Conservation (phyloP, 2,113 vertebrate genomes). For the Urocolius indicus region DNA sequence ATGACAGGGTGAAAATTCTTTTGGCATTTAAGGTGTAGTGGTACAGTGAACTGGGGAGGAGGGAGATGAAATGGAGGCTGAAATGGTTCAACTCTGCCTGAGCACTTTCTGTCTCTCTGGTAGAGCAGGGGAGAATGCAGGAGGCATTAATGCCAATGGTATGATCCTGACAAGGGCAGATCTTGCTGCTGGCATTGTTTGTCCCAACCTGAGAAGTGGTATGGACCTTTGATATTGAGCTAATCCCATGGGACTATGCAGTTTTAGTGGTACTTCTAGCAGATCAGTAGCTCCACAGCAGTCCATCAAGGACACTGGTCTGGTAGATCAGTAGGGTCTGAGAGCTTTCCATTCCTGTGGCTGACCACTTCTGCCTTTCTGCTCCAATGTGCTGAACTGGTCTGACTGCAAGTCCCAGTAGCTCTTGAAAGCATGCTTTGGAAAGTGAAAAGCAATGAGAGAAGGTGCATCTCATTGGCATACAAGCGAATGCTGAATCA, state of each 20-base stretch:
- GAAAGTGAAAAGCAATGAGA: neutral
- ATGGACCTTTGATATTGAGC: neutral
- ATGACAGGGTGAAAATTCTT: neutral
- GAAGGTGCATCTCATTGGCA: neutral
- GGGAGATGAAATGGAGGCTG: neutral
- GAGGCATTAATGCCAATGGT: rapidly evolving
- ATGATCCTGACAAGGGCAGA: neutral
- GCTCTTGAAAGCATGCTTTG: neutral
- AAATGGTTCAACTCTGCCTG: neutral
- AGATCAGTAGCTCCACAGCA: neutral
- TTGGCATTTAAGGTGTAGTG: neutral
- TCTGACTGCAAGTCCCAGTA: neutral
- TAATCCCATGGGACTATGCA: neutral
- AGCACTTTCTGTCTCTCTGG: neutral
- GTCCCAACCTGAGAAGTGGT: neutral
- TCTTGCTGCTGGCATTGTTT: neutral
- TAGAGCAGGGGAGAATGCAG: neutral
- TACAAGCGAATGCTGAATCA: rapidly evolving
- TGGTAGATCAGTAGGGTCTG: neutral
- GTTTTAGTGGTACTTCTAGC: neutral
- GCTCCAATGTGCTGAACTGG: rapidly evolving
- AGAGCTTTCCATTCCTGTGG: neutral
- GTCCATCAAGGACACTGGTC: rapidly evolving
- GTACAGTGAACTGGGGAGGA: rapidly evolving
- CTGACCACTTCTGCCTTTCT: neutral